Evolutionary conservation across 2,113 vertebrate species (phyloP).

Genomic region (Ginglymostoma cirratum): DNA sequence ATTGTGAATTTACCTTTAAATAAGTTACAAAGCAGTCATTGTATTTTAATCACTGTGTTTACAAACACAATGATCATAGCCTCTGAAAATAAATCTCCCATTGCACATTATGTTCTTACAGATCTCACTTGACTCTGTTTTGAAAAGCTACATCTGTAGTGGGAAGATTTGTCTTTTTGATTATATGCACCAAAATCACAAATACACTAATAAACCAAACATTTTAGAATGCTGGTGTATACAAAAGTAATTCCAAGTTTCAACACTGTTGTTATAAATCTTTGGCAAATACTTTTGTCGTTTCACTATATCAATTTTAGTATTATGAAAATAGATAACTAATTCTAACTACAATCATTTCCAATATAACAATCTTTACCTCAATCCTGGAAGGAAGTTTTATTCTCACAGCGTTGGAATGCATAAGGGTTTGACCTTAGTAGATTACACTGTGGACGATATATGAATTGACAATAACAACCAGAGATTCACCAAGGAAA

Average conservation of each 20-base stretch:
- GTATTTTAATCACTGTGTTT: neutral
- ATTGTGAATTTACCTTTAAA: neutral
- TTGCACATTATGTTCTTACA: neutral
- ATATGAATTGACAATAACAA: neutral
- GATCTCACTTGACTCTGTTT: neutral
- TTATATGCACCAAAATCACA: neutral
- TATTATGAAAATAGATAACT: neutral
- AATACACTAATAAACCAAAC: neutral
- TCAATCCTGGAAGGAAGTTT: neutral
- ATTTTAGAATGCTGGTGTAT: neutral
- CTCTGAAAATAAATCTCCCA: neutral
- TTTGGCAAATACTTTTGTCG: neutral
- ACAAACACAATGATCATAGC: neutral
- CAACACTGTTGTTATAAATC: neutral
- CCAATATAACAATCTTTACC: neutral
- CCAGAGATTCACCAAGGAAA: neutral
- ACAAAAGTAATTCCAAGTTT: neutral
- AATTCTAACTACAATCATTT: neutral
- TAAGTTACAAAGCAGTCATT: neutral
- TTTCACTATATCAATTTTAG: neutral
- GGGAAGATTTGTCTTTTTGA: neutral
- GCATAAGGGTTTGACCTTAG: neutral
- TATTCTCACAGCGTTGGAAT: neutral
- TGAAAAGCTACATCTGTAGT: neutral
- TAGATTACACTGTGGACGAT: neutral